phyloP scores from a whole-genome alignment of 2,888 invertebrate genomes.

The Parnassius apollo region DNA sequence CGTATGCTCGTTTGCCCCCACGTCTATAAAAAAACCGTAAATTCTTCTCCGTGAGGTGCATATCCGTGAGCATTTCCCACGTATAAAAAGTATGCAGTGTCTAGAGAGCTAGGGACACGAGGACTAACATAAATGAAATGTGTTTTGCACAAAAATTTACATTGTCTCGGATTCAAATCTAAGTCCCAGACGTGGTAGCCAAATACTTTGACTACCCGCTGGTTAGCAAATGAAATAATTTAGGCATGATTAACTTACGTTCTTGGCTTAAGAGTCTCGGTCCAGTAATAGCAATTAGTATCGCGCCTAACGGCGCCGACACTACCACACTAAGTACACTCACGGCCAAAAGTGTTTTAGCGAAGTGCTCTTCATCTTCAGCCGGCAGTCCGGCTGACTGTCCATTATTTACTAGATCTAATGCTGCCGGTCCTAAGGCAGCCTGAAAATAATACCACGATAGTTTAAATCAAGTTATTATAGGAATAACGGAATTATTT shows the following conservation, averaged over 20 bases:
- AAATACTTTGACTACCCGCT: background rate
- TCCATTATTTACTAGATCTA: constrained; percentile 74
- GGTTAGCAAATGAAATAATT: background rate
- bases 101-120: too few relatives aligned
- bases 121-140: too few relatives aligned
- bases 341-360: constrained; percentile 83
- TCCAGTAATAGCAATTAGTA: constrained; percentile 85
- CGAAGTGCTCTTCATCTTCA: constrained; percentile 73
- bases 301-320: constrained; percentile 87
- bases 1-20: too few relatives aligned
- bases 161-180: too few relatives aligned
- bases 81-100: too few relatives aligned
- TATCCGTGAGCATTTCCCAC: too few relatives aligned
- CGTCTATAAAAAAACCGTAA: too few relatives aligned
- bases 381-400: constrained; percentile 59
- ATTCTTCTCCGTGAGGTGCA: too few relatives aligned
- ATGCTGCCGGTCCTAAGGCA: constrained; percentile 85
- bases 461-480: too few relatives aligned
- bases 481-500: too few relatives aligned
- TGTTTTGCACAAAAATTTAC: too few relatives aligned
- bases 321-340: constrained; percentile 87
- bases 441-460: constrained; percentile 70
- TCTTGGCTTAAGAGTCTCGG: constrained; percentile 74
- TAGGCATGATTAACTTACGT: constrained; percentile 38
- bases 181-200: too few relatives aligned